phyloP scores from a whole-genome alignment of 2,888 invertebrate species.

The Neocrepidodera transversa region DNA sequence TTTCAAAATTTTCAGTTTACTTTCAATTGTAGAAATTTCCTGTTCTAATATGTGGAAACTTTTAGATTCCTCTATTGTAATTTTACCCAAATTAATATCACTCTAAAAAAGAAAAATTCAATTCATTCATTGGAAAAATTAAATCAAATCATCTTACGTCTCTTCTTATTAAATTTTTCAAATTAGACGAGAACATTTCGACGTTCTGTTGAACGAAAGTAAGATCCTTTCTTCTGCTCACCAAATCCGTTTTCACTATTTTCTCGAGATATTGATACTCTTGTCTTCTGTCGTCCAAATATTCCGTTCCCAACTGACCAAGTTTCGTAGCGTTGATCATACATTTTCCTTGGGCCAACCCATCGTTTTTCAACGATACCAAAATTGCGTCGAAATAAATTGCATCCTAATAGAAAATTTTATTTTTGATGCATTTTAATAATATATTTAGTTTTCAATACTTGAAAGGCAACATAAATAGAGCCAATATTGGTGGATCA shows the following conservation, averaged over 20 bases:
- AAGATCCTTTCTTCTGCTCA: conserved; percentile 66
- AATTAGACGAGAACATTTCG: conserved; percentile 57
- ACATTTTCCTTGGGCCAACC: conserved; percentile 67
- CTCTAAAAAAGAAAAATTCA: conserved; percentile 45
- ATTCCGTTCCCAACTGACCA: conserved; percentile 73
- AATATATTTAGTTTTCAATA: too few relatives aligned
- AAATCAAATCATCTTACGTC: conserved; percentile 53
- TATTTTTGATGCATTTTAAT: too few relatives aligned
- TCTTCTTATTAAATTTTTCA: conserved; percentile 59
- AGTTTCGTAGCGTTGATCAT: conserved; percentile 70
- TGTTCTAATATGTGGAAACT: conserved; percentile 52
- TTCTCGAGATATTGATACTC: conserved; percentile 67
- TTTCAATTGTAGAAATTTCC: conserved; percentile 57
- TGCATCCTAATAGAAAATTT: conserved; percentile 63
- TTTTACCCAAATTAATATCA: conserved; percentile 51
- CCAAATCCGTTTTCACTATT: conserved; percentile 70
- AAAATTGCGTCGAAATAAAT: conserved; percentile 70
- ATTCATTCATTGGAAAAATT: background rate
- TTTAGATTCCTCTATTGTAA: conserved; percentile 43
- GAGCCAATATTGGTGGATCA: too few relatives aligned
- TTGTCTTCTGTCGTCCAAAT: conserved; percentile 68
- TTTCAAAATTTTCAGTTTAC: conserved; percentile 57
- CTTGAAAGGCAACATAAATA: too few relatives aligned
- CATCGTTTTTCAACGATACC: conserved; percentile 66
- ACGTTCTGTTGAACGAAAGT: conserved; percentile 61